Evolutionary conservation across 2,797 vertebrate genomes (phyloP), one percentile per base, ranked within the genome.

Genomic region (Parotocinclus haroldoi): DNA sequence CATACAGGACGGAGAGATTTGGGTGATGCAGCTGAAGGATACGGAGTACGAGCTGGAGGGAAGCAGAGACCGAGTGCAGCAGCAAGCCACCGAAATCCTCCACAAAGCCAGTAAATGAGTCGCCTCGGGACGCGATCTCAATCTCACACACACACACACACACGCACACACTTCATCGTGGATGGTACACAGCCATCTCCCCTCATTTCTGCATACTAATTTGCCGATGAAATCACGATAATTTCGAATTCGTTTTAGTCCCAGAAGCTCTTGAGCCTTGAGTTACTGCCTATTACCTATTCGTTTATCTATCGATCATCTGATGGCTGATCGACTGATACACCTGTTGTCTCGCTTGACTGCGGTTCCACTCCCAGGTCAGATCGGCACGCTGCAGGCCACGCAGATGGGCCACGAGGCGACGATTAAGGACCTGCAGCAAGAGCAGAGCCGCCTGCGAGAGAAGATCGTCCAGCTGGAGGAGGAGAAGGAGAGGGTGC

Each of bases 401-500:
- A 95, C 95, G 56, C 95, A 99, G 74, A 94, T 99, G 94, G 91
- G 93, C 78, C 95, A 97, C 13, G 96, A 99, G 82, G 94, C 95
- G 39, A 94, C 95, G 69, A 96, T 99, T 81, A 90, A 94, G 78
- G 96, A 98, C 84, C 86, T 99, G 82, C 95, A 98, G 85, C 93
- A 90, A 37, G 96, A 99, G 86, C 96, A 97, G 81, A 89, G 78
- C 64, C 91, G 91, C 44, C 85, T 95, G 85, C 94, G 92, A 78
- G 96, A 99, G 68, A 95, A 92, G 82, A 87, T 98, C 57, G 76
- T 88, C 72, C 84, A 92, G 1, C 85, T 98, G 81, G 96, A 99
- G 85, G 93, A 96, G 69, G 96, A 98, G 85, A 90, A 92, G 82
- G 92, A 90, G 80, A 80, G 90, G 6, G 69, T 98, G 74, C 93